A percentile compares a stretch with the other conserved stretches of the same genome.
Conservation (phyloP, 2,113 vertebrate species). For the Pteruthius melanotis region DNA sequence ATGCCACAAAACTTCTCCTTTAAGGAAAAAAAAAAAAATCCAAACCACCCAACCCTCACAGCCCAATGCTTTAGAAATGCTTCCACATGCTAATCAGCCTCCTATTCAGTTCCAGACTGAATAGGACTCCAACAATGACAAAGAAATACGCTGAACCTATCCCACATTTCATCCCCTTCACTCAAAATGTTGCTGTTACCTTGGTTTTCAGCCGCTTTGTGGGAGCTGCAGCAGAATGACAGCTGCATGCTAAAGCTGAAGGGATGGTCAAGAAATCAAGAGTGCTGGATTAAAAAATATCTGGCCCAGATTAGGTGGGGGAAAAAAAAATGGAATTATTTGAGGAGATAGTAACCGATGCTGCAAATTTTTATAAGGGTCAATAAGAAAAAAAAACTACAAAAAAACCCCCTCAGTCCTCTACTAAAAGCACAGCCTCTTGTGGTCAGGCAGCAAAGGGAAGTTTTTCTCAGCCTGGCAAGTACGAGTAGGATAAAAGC, state of each 20-base stretch:
- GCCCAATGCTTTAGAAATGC: conserved; percentile 67
- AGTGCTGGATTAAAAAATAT: neutral
- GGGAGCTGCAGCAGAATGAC: conserved; percentile 32
- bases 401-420: fast-evolving
- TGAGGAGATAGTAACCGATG: neutral
- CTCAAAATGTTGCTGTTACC: conserved; percentile 64
- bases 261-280: neutral
- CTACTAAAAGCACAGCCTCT: neutral
- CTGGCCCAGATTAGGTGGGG: neutral
- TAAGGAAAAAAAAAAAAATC: conserved; percentile 33
- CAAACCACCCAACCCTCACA: conserved; percentile 6
- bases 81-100: conserved; percentile 77
- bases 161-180: conserved; percentile 61
- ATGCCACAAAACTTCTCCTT: conserved; percentile 70
- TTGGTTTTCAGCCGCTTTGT: conserved; percentile 62
- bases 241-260: conserved; percentile 34
- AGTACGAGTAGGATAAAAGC: neutral
- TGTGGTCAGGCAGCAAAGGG: neutral
- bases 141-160: conserved; percentile 70
- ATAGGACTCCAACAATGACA: conserved; percentile 74
- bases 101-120: conserved; percentile 76
- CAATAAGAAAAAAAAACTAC: neutral
- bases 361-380: neutral
- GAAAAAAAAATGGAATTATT: neutral
- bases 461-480: neutral